Evolutionary conservation across 2,113 vertebrate species (phyloP), one percentile per base, ranked within the genome.

Genomic region (Brachyistius frenatus): DNA sequence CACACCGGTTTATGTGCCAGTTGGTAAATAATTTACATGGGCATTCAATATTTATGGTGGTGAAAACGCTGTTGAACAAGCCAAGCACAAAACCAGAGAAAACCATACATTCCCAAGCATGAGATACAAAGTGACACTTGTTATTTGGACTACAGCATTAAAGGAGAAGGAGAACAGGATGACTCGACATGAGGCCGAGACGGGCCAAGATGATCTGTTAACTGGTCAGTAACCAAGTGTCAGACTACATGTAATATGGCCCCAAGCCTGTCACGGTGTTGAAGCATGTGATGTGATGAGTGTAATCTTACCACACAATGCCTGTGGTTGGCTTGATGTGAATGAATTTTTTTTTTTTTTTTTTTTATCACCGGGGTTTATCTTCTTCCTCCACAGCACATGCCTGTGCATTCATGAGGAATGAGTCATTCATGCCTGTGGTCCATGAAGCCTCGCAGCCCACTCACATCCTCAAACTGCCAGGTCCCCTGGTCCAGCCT

Each of bases 351-450:
- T 32, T 53, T 41, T 52, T 53, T 41, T 52, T 66, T 39, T 15
- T 52, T 65, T 65, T 49, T 60, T 56, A 72, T 23, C 23, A 23
- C 23, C 23, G 23, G 23, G 81, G 52, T 87, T 83, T 69, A 81
- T 74, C 75, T 64, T 68, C 69, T 78, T 77, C 79, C 66, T 84
- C 60, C 57, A 62, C 76, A 70, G 60, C 85, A 73, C 85, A 85
- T 78, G 74, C 13, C 32, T 71, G 73, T 79, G 86, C 37, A 49
- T 52, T 83, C 72, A 57, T 72, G 76, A 80, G 80, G 66, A 88
- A 86, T 90, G 91, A 92, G 58, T 91, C 88, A 92, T 84, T 88
- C 81, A 83, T 67, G 83, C 81, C 65, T 75, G 75, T 83, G 78
- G 78, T 79, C 80, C 70, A 62, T 50, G 68, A 65, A 80, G 83